These are phyloP conservation scores for Capromys pilorides DNA, from an alignment of 2,797 vertebrate genomes.

Conservation along the genomic window DNA sequence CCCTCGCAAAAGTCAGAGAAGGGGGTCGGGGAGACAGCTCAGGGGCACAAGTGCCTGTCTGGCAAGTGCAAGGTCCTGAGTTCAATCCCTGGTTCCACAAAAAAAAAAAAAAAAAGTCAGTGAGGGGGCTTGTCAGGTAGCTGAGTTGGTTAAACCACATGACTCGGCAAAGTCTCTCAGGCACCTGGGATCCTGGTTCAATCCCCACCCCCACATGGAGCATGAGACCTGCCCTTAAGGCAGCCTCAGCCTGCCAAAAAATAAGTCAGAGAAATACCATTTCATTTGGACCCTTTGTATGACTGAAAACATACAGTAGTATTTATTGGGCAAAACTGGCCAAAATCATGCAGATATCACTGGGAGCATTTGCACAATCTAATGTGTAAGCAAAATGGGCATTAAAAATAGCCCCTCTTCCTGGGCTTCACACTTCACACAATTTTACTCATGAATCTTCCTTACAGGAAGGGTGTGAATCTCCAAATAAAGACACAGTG, in stretches of 20 bases:
- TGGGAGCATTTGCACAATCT: constrained; percentile 71
- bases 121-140: no score
- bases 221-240: no score
- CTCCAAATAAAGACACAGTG: constrained; percentile 82
- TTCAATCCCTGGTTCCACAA: no score
- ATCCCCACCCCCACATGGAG: no score
- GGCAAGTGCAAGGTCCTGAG: no score
- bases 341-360: constrained; percentile 75
- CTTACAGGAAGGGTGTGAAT: constrained; percentile 83
- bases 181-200: no score
- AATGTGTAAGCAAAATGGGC: constrained; percentile 41
- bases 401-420: constrained; percentile 64
- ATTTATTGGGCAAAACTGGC: constrained; percentile 83
- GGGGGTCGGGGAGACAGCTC: no score
- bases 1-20: constrained; percentile 81
- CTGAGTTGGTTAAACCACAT: no score
- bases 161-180: no score
- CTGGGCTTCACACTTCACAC: constrained; percentile 77
- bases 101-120: no score
- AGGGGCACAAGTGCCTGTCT: no score
- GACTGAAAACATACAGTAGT: constrained; percentile 82
- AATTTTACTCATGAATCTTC: constrained; percentile 78
- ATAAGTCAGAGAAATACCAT: constrained; percentile 83
- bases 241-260: no score
- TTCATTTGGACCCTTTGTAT: constrained; percentile 84